Base-by-base conservation (phyloP, 2,113 vertebrate genomes). In the Parus major region DNA sequence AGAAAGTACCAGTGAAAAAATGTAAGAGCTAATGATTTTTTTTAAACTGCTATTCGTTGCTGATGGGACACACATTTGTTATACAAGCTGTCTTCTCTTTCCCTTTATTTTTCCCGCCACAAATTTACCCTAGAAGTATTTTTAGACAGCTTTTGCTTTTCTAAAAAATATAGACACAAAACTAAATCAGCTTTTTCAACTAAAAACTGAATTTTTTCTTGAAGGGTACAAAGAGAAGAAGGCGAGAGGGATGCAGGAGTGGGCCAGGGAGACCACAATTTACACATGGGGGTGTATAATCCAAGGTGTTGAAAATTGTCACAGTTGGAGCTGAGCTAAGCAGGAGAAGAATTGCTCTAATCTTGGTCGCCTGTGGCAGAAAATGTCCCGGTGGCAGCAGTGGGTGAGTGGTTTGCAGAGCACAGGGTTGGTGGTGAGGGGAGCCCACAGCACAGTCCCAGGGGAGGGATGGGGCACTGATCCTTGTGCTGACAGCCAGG, bases 281-380 rank as follows among this genome's bases (percentile, higher is more conserved):
- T 66, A 25, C 0, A 0, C 12, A 3, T 5, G 3, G 19, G 70
- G 11, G 2, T 64, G 49, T 13, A n/a, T 55, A 29, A 71, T 9
- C 66, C 15, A 22, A 78, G 69, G 56, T 82, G 52, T 29, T 82
- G 82, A 75, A 75, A 79, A 66, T 66, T 29, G 42, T 82, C 56
- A 25, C 42, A 59, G 73, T 8, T 75, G 78, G 78, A 63, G 28
- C 15, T 39, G 39, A 39, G 47, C n/a, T 46, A 13, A 68, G 70
- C 23, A 42, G 56, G 23, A 83, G 39, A 15, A 73, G 86, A 85
- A 46, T 39, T 69, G 36, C 60, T 29, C n/a, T 64, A n/a, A 42
- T 63, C 25, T 29, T 59, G 56, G 18, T 35, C 3, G 4, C 7
- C 15, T 1, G 12, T 31, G 88, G 59, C 33, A 53, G 35, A 82